Evolutionary conservation across 2,888 invertebrate species (phyloP).

Genomic region (Melanargia galathea): DNA sequence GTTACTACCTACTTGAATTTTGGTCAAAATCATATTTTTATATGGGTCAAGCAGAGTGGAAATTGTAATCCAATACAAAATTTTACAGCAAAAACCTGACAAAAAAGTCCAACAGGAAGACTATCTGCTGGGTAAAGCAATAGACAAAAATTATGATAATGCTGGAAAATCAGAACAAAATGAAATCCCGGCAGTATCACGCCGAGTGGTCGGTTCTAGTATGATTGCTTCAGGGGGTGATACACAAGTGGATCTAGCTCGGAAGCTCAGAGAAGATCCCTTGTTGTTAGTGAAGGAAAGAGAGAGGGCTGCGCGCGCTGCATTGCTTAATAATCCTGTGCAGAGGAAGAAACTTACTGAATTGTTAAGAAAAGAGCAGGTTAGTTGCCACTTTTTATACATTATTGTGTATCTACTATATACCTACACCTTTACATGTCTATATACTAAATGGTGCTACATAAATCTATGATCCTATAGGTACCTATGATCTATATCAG

Average conservation of each 20-base stretch:
- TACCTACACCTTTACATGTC: no score
- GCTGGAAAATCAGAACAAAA: conserved; percentile 85
- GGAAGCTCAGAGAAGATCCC: conserved; percentile 97
- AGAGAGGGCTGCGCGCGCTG: conserved; percentile 93
- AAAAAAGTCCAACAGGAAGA: conserved; percentile 90
- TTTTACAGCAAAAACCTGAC: conserved; percentile 77
- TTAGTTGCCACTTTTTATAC: conserved; percentile 40
- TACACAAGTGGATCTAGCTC: conserved; percentile 91
- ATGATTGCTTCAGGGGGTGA: conserved; percentile 77
- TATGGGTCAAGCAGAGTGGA: no score
- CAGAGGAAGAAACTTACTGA: conserved; percentile 93
- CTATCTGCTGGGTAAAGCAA: conserved; percentile 91
- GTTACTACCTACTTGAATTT: no score
- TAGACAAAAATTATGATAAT: conserved; percentile 89
- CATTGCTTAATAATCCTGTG: conserved; percentile 94
- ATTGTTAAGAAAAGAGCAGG: conserved; percentile 85
- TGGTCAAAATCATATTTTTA: no score
- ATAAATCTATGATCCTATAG: no score
- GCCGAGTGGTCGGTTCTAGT: conserved; percentile 72
- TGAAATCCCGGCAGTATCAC: conserved; percentile 85
- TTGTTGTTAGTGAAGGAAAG: conserved; percentile 93
- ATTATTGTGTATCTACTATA: no score
- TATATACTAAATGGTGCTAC: no score
- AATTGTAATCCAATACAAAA: no score
- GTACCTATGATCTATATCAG: no score